These are phyloP conservation scores for Tauraco erythrolophus DNA, from an alignment of 2,113 vertebrate genomes.

Conservation along the genomic window DNA sequence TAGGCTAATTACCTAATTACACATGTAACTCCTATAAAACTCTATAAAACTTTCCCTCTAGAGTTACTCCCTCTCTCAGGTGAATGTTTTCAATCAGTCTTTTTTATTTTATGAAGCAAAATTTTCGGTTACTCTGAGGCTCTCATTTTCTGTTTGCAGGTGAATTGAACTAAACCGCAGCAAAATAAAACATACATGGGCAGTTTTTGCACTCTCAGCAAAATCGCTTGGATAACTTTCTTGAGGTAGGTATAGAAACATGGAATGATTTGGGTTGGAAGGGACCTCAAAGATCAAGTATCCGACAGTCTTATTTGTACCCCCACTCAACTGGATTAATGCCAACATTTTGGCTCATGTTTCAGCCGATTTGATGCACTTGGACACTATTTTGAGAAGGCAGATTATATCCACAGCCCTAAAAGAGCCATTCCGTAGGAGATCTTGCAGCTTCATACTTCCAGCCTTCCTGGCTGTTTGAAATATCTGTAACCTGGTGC, in stretches of 20 bases:
- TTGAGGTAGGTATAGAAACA: neutral
- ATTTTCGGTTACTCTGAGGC: neutral
- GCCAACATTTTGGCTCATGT: neutral
- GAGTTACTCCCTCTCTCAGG: neutral
- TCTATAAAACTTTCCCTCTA: too few species aligned
- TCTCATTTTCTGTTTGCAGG: neutral
- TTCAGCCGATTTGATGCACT: neutral
- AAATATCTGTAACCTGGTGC: neutral
- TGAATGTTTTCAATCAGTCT: neutral
- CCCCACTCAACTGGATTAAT: neutral
- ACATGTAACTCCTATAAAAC: neutral
- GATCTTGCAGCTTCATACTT: neutral
- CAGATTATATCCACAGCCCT: neutral
- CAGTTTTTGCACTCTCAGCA: neutral
- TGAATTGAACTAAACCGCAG: neutral
- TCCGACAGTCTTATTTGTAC: neutral
- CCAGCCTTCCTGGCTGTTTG: neutral
- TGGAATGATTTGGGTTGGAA: too few species aligned
- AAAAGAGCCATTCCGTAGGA: neutral
- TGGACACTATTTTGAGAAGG: neutral
- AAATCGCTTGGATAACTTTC: neutral
- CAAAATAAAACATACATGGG: rapidly evolving
- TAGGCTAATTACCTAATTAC: neutral
- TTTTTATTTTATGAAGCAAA: neutral
- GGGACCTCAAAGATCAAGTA: too few species aligned